A percentile compares a stretch with the other conserved stretches of the same genome.
phyloP scores from a whole-genome alignment of 2,888 invertebrate species.

The Heliconius cydno region DNA sequence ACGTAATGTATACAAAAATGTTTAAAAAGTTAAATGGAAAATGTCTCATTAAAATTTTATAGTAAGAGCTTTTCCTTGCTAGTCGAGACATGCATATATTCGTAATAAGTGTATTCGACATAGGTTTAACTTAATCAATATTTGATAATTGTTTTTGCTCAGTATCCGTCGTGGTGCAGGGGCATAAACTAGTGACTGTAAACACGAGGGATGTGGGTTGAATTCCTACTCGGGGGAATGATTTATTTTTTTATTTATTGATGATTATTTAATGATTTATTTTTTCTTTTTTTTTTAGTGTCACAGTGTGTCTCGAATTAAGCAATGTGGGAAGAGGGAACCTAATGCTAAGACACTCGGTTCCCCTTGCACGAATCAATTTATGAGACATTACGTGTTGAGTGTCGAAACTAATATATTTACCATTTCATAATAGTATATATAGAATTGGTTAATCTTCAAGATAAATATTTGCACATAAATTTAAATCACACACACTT shows the following conservation, averaged over 20 bases:
- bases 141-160: neutral
- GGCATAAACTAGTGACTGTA: neutral
- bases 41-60: neutral
- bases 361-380: too few species aligned
- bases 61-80: slow-evolving; percentile 50
- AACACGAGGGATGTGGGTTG: too few species aligned
- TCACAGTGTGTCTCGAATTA: too few species aligned
- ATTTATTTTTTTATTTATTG: too few species aligned
- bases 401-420: neutral
- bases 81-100: slow-evolving; percentile 58
- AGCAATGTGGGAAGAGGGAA: too few species aligned
- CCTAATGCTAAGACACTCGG: too few species aligned
- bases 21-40: neutral
- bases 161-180: neutral
- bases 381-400: too few species aligned
- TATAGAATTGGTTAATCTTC: neutral
- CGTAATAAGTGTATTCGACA: neutral
- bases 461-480: neutral
- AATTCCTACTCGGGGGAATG: too few species aligned
- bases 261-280: too few species aligned
- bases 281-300: too few species aligned
- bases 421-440: neutral
- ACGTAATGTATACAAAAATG: slow-evolving; percentile 38
- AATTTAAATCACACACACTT: neutral
- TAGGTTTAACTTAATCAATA: neutral